phyloP scores from a whole-genome alignment of 2,797 vertebrate genomes.

The Periparus ater region DNA sequence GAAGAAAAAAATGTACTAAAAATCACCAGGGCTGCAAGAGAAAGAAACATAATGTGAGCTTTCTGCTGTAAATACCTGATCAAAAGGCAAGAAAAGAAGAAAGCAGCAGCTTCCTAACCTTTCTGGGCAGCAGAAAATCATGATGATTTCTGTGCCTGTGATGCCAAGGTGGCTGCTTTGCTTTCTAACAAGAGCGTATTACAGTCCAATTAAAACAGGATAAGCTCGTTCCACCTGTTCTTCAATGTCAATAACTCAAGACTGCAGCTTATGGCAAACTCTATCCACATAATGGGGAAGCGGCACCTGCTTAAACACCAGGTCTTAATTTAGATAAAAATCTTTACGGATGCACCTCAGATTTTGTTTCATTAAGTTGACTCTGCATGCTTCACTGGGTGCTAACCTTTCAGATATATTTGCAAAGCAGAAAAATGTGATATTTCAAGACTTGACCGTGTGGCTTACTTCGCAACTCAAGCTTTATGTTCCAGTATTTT shows the following conservation, averaged over 20 bases:
- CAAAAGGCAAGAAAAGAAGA: not conserved
- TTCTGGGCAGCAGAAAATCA: constrained; percentile 23
- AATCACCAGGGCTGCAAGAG: constrained; percentile 20
- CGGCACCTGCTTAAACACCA: constrained; percentile 9
- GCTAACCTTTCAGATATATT: constrained; percentile 47
- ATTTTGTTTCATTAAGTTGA: not conserved
- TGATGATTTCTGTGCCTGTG: constrained; percentile 36
- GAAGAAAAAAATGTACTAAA: constrained; percentile 37
- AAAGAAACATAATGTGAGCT: constrained; percentile 30
- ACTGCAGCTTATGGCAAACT: constrained; percentile 28
- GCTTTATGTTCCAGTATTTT: constrained; percentile 57
- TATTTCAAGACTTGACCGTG: constrained; percentile 38
- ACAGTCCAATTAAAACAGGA: constrained; percentile 65
- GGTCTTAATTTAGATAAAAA: not conserved
- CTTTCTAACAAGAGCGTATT: constrained; percentile 64
- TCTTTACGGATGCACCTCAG: not conserved
- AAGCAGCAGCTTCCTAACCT: not conserved
- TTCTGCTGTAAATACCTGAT: constrained; percentile 32
- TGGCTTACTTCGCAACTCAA: constrained; percentile 48
- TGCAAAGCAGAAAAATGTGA: constrained; percentile 49
- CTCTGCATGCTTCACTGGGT: not conserved
- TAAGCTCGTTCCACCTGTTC: constrained; percentile 58
- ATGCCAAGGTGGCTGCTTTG: constrained; percentile 42
- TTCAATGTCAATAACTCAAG: constrained; percentile 39
- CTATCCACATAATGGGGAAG: not conserved